These are phyloP conservation scores for Clarias fuscus DNA, from an alignment of 2,797 vertebrate species.

Conservation along the genomic window DNA sequence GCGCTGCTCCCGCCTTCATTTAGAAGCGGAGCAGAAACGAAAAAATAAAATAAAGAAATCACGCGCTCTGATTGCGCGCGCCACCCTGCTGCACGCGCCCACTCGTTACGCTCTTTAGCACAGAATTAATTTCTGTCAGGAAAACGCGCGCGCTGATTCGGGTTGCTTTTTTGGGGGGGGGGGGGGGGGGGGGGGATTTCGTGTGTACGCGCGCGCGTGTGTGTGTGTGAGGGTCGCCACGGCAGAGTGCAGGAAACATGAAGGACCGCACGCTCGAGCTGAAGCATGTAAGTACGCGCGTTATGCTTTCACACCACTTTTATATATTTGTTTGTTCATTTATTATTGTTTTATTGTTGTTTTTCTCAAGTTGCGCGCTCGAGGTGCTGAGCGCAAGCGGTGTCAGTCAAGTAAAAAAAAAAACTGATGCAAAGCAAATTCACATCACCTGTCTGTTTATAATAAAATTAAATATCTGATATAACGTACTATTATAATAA, in stretches of 20 bases:
- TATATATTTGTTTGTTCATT: not conserved
- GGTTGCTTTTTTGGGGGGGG: slow-evolving; percentile 21
- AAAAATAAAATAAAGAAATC: slow-evolving; percentile 16
- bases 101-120: not conserved
- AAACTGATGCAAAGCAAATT: no score
- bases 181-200: slow-evolving; percentile 23
- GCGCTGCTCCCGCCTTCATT: slow-evolving; percentile 38
- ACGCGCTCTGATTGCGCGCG: slow-evolving; percentile 35
- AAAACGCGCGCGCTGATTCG: not conserved
- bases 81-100: slow-evolving; percentile 47
- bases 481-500: not conserved
- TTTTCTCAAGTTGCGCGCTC: slow-evolving; percentile 25
- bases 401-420: not conserved
- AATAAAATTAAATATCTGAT: not conserved
- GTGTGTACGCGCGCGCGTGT: no score
- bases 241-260: slow-evolving; percentile 60
- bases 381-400: not conserved
- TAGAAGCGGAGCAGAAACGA: not conserved
- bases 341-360: no score
- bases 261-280: slow-evolving; percentile 81
- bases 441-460: no score
- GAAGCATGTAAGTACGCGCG: slow-evolving; percentile 69
- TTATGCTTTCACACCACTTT: not conserved
- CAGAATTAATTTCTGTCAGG: slow-evolving; percentile 9
- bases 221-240: slow-evolving; percentile 26